Evolutionary conservation across 2,113 vertebrate species (phyloP), one percentile per base, ranked within the genome.

Genomic region (Oxyruncus cristatus): DNA sequence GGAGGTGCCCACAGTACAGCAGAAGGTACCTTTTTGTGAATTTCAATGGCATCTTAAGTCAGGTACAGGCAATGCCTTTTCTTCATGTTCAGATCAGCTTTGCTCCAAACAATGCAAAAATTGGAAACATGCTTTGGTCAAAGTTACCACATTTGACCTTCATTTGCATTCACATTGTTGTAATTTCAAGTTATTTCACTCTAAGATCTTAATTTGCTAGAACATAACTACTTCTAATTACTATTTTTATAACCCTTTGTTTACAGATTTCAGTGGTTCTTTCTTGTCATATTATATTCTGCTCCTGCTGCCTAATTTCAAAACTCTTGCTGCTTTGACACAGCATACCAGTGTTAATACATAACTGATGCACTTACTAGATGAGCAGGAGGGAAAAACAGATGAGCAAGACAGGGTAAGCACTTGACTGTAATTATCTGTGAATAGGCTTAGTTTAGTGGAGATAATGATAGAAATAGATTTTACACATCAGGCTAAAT

Each of bases 391-490:
- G 84, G 65, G 80, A 53, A 91, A 94, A 94, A 86, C 47, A 92
- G 83, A 89, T 59, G 86, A 92, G 82, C 72, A 93, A 94, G 63
- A 94, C 78, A 78, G 12, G 21, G 66, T 78, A 58, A 91, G 92
- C 71, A 87, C 85, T 94, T 95, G 87, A 74, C 70, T 89, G 61
- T 86, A 85, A 92, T 91, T 86, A 96, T 80, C 84, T 85, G 59
- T 96, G 91, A 94, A 93, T 72, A 93, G 80, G 91, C 88, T 94
- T 92, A 75, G 68, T 68, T 86, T 93, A 92, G 94, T 85, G 46
- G 74, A 19, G 76, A 79, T 93, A 95, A 94, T 92, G 88, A 62
- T 30, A 81, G 80, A 86, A 95, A 86, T 59, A 92, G 89, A 85
- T 96, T 97, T 96, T 88, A 95, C 79, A 79, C 0, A 7, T 80